phyloP scores from a whole-genome alignment of 2,888 invertebrate species.

The Zootermopsis nevadensis region DNA sequence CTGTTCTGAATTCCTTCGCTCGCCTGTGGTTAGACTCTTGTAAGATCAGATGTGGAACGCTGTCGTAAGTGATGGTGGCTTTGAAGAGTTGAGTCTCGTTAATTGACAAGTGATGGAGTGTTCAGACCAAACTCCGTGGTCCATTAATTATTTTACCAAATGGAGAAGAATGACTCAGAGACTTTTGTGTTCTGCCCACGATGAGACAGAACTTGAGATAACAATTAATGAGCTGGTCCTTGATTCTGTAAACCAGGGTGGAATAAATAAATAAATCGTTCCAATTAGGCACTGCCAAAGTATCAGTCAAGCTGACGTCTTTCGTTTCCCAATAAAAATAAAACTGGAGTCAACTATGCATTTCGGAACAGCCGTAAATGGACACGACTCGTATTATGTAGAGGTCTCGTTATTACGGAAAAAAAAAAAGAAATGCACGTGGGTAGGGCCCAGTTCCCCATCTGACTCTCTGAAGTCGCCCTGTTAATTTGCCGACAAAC shows the following conservation, averaged over 20 bases:
- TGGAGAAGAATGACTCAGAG: slow-evolving; percentile 20
- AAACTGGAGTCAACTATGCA: neutral
- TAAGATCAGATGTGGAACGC: neutral
- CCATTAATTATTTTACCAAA: slow-evolving; percentile 33
- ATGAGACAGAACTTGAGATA: neutral
- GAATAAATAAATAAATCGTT: slow-evolving; percentile 47
- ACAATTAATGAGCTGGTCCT: slow-evolving; percentile 43
- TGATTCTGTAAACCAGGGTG: slow-evolving; percentile 18
- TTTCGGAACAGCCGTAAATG: slow-evolving; percentile 43
- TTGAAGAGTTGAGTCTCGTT: slow-evolving; percentile 26
- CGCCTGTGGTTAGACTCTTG: neutral
- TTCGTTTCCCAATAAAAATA: neutral
- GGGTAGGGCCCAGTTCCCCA: neutral
- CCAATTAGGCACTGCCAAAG: slow-evolving; percentile 45
- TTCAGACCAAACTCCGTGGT: neutral
- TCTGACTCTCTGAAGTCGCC: neutral
- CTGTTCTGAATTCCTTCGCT: slow-evolving; percentile 18
- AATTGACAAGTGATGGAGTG: slow-evolving; percentile 49
- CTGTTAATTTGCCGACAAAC: neutral
- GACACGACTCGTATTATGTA: slow-evolving; percentile 35
- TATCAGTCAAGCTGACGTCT: slow-evolving; percentile 2
- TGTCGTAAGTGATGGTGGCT: neutral
- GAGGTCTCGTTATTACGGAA: slow-evolving; percentile 8
- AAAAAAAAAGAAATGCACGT: neutral
- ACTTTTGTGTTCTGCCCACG: neutral